Percentiles rank a stretch among this genome's conserved stretches.
These are phyloP conservation scores for Etia nguti DNA, from an alignment of 2,113 vertebrate species.

Conservation along the genomic window DNA sequence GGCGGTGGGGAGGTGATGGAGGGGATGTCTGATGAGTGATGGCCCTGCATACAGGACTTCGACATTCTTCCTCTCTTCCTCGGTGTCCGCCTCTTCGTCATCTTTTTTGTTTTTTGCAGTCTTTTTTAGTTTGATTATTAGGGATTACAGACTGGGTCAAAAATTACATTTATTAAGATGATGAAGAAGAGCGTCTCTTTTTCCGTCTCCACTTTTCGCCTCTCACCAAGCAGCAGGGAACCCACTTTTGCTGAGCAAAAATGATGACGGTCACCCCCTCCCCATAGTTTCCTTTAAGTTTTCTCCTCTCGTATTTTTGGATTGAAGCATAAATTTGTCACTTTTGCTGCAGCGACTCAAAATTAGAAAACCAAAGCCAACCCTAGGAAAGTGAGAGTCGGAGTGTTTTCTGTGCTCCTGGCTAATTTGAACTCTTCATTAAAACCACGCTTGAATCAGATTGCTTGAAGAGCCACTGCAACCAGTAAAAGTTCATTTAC, in stretches of 20 bases:
- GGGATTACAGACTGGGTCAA: background rate
- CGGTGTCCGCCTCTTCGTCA: background rate
- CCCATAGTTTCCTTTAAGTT: background rate
- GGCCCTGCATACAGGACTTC: conserved; percentile 66
- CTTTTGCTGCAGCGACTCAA: background rate
- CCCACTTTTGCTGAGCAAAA: background rate
- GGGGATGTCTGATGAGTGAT: conserved; percentile 75
- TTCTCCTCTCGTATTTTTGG: background rate
- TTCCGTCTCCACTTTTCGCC: background rate
- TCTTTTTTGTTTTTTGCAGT: background rate
- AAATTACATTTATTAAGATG: background rate
- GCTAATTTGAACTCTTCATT: conserved; percentile 3
- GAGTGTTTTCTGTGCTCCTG: background rate
- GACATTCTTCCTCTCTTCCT: conserved; percentile 54
- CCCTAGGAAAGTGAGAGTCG: background rate
- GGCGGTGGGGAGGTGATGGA: conserved; percentile 33
- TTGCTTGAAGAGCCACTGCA: conserved; percentile 12
- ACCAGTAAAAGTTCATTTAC: conserved; percentile 52
- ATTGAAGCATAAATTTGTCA: conserved; percentile 9
- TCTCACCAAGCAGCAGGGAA: background rate
- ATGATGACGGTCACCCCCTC: background rate
- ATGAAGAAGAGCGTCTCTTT: background rate
- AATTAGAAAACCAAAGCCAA: background rate
- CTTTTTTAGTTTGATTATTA: background rate
- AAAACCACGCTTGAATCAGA: conserved; percentile 5